Evolutionary conservation across 2,113 vertebrate genomes (phyloP), one percentile per base, ranked within the genome.

Genomic region (Nesoenas mayeri): DNA sequence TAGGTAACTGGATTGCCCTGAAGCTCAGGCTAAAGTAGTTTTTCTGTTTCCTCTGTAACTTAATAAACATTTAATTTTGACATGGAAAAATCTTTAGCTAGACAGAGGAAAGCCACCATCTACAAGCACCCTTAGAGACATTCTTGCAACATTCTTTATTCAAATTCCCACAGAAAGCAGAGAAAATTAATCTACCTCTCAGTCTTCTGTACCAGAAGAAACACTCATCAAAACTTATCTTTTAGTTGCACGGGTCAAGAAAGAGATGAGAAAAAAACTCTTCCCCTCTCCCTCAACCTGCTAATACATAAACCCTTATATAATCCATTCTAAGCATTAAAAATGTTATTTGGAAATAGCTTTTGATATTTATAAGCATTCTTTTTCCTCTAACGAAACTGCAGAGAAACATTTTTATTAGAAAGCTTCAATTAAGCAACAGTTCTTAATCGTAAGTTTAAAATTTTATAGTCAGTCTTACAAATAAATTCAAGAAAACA

Each of bases 251-350:
- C 11, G 17, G 5, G 8, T 34, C 26, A 32, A 17, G 38, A 88
- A 28, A 11, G 29, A 82, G 25, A 65, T 22, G 3, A 71, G 81
- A 38, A 9, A 11, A 80, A 50, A 65, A 6, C 16, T n/a, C 18
- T 15, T 28, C n/a, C 18, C 3, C 11, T 4, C 4, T 20, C 32
- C 3, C 20, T 21, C 15, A 4, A 21, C 15, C 17, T 8, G 4
- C 19, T 3, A 10, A 44, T 34, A 51, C 8, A 44, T 24, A 64
- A 80, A 38, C 4, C 1, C 3, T 36, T 53, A 83, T 13, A 34
- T 25, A 75, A 77, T 48, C 26, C 10, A 67, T 20, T 62, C 22
- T 42, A 51, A 69, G 50, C 66, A 54, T 16, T 12, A 65, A 51
- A 69, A 61, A 34, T 32, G 6, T 26, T 79, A 32, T n/a, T 66